A percentile compares a stretch with the other conserved stretches of the same genome.
These are phyloP conservation scores for Plusia festucae DNA, from an alignment of 2,888 invertebrate species.

Conservation along the genomic window DNA sequence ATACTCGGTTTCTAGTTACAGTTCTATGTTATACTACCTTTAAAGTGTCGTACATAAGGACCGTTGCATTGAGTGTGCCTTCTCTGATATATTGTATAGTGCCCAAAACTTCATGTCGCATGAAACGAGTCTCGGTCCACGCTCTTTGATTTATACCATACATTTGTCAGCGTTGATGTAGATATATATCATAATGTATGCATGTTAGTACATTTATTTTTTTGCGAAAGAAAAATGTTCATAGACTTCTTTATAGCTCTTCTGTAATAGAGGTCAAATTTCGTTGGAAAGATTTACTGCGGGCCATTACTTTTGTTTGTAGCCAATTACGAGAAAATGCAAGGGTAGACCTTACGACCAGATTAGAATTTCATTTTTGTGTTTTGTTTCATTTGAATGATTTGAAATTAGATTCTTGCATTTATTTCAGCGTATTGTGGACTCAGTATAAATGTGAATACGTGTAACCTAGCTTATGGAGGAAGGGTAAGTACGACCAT, in stretches of 20 bases:
- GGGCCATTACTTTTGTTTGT: slow-evolving; percentile 53
- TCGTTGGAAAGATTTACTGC: slow-evolving; percentile 60
- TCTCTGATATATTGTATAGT: slow-evolving; percentile 5
- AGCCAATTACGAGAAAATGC: slow-evolving; percentile 45
- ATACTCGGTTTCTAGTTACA: too few relatives aligned
- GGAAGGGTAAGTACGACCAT: too few relatives aligned
- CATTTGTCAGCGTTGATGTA: slow-evolving; percentile 79
- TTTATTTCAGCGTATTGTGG: too few relatives aligned
- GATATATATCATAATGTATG: slow-evolving; percentile 76
- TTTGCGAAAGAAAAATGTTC: slow-evolving; percentile 70
- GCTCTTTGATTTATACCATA: slow-evolving; percentile 78
- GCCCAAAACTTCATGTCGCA: slow-evolving; percentile 51
- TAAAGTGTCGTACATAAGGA: too few relatives aligned
- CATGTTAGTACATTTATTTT: slow-evolving; percentile 71
- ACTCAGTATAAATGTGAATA: too few relatives aligned
- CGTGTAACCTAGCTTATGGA: too few relatives aligned
- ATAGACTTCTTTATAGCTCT: slow-evolving; percentile 66
- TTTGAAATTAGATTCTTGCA: neutral
- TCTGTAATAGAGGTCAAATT: slow-evolving; percentile 73
- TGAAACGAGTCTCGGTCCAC: slow-evolving; percentile 69
- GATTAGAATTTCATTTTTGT: slow-evolving; percentile 15
- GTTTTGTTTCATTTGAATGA: neutral
- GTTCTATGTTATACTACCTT: too few relatives aligned
- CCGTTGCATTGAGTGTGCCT: slow-evolving; percentile 16
- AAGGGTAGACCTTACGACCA: slow-evolving; percentile 5